These are phyloP conservation scores for Sebastes trivittatus DNA, from an alignment of 2,797 vertebrate species.

Conservation along the genomic window DNA sequence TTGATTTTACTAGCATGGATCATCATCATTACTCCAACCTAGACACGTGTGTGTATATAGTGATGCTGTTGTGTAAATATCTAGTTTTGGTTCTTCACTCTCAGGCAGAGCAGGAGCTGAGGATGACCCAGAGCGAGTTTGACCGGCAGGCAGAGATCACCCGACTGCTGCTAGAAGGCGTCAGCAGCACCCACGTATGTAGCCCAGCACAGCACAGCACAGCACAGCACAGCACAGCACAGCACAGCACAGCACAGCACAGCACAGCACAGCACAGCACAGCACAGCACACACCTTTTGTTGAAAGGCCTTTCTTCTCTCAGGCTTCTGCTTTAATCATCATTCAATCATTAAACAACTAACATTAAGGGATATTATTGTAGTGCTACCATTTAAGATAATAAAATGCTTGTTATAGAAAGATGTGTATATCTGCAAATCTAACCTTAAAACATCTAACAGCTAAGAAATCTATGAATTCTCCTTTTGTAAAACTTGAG, in stretches of 20 bases:
- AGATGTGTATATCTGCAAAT: not conserved
- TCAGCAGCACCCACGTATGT: constrained; percentile 97
- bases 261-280: no score
- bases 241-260: no score
- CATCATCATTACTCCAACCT: not conserved
- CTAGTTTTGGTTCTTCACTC: not conserved
- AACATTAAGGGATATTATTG: not conserved
- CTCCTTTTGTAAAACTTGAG: not conserved
- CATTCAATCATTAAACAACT: not conserved
- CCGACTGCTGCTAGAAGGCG: constrained; percentile 93
- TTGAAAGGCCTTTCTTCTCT: not conserved
- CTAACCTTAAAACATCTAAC: not conserved
- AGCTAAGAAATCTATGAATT: not conserved
- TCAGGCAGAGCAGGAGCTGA: constrained; percentile 97
- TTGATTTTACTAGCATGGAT: not conserved
- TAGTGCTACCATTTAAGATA: not conserved
- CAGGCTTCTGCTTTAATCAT: not conserved
- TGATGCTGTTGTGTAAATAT: not conserved
- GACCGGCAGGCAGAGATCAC: constrained; percentile 99
- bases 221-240: not conserved
- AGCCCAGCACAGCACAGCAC: not conserved
- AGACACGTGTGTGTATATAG: not conserved
- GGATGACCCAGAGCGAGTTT: constrained; percentile 97
- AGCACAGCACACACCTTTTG: not conserved
- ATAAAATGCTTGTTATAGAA: not conserved